These are phyloP conservation scores for Agrypnus murinus DNA, from an alignment of 2,888 invertebrate species.

Conservation along the genomic window DNA sequence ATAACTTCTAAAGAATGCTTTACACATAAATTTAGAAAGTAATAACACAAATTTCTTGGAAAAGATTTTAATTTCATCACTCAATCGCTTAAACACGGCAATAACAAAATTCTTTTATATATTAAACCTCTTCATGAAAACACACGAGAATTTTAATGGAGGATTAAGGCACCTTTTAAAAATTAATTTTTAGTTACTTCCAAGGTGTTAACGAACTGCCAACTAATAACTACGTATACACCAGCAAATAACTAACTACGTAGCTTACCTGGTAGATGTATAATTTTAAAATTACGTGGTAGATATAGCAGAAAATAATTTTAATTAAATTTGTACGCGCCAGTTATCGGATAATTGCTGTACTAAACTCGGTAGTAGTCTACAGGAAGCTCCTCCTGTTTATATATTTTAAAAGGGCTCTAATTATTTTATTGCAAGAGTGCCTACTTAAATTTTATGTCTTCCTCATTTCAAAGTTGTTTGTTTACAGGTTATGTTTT, in stretches of 20 bases:
- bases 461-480: slow-evolving; percentile 24
- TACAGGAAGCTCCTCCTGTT: slow-evolving; percentile 15
- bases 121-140: too few relatives aligned
- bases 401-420: slow-evolving; percentile 4
- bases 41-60: too few relatives aligned
- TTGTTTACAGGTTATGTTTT: slow-evolving; percentile 18
- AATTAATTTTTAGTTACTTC: background rate
- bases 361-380: slow-evolving; percentile 8
- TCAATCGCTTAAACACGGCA: too few relatives aligned
- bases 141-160: too few relatives aligned
- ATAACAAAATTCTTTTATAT: too few relatives aligned
- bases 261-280: background rate
- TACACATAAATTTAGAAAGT: too few relatives aligned
- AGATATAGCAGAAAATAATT: slow-evolving; percentile 11
- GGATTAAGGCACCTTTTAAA: too few relatives aligned
- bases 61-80: too few relatives aligned
- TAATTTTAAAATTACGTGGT: slow-evolving; percentile 9
- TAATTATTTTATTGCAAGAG: slow-evolving; percentile 29
- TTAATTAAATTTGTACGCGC: slow-evolving; percentile 26
- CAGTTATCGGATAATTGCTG: slow-evolving; percentile 20
- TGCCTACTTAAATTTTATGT: slow-evolving; percentile 22
- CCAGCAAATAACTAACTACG: background rate
- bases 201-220: background rate
- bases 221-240: background rate
- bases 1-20: too few relatives aligned